Evolutionary conservation across 2,113 vertebrate species (phyloP).

Genomic region (Clarias batrachus): DNA sequence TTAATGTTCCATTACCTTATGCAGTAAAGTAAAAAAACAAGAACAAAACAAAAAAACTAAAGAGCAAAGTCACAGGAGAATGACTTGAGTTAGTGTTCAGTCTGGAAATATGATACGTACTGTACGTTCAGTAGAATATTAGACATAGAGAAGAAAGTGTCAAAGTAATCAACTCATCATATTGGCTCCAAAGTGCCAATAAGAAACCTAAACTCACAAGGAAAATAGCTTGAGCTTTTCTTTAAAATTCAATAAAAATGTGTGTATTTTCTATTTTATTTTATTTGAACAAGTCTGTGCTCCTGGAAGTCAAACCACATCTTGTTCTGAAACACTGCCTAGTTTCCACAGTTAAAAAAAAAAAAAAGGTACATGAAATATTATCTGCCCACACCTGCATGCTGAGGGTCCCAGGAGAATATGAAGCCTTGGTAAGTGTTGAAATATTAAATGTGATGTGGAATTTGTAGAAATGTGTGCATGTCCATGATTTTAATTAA

Average conservation of each 20-base stretch:
- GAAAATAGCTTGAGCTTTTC: neutral
- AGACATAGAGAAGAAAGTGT: neutral
- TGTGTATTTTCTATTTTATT: neutral
- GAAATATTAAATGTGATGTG: neutral
- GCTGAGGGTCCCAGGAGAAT: neutral
- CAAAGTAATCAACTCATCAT: neutral
- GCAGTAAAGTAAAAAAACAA: neutral
- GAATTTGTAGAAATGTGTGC: neutral
- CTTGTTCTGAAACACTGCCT: neutral
- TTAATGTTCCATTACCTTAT: neutral
- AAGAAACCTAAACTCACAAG: neutral
- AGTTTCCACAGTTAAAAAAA: neutral
- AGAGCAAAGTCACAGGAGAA: neutral
- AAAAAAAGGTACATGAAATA: neutral
- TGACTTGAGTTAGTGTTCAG: neutral
- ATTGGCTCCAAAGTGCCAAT: neutral
- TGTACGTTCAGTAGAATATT: neutral
- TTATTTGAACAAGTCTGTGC: neutral
- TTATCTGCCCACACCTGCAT: neutral
- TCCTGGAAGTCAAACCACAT: neutral
- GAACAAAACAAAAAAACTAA: neutral
- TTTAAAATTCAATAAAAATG: neutral
- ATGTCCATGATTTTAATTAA: conserved; percentile 12
- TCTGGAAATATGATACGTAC: neutral
- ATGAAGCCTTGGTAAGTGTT: neutral